phyloP scores from a whole-genome alignment of 2,888 invertebrate species.

The Leucoma salicis region DNA sequence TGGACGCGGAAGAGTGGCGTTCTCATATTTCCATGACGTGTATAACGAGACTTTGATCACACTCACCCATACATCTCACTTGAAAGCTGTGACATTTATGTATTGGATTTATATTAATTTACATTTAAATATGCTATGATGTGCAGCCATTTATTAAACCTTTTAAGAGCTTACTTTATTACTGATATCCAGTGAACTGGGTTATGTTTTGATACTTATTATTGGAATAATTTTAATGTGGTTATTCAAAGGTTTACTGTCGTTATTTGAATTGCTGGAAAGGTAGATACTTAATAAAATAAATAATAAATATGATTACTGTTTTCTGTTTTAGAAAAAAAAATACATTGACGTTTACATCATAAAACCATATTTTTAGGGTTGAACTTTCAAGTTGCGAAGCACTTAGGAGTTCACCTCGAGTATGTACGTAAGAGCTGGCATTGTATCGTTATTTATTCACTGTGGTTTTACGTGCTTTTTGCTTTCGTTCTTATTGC shows the following conservation, averaged over 20 bases:
- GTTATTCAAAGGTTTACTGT: too few species aligned
- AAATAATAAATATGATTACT: neutral
- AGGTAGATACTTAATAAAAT: too few species aligned
- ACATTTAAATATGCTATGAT: too few species aligned
- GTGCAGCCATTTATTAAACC: too few species aligned
- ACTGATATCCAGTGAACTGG: too few species aligned
- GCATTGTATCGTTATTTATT: conserved; percentile 8
- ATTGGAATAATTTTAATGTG: too few species aligned
- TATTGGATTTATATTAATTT: conserved; percentile 1
- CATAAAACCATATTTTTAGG: neutral
- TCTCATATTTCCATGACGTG: conserved; percentile 32
- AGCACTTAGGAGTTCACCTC: conserved; percentile 8
- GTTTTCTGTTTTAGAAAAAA: neutral
- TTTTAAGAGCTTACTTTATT: too few species aligned
- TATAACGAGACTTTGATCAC: conserved; percentile 43
- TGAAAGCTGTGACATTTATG: conserved; percentile 5
- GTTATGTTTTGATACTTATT: too few species aligned
- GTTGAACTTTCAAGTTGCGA: neutral
- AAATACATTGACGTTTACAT: conserved; percentile 1
- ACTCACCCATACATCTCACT: conserved; percentile 20
- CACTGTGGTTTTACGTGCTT: conserved; percentile 5
- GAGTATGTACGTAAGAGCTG: neutral
- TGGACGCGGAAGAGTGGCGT: conserved; percentile 12
- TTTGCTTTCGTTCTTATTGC: conserved; percentile 10
- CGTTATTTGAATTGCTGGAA: too few species aligned